A percentile compares a stretch with the other conserved stretches of the same genome.
phyloP scores from a whole-genome alignment of 2,888 invertebrate species.

The Crioceris asparagi region DNA sequence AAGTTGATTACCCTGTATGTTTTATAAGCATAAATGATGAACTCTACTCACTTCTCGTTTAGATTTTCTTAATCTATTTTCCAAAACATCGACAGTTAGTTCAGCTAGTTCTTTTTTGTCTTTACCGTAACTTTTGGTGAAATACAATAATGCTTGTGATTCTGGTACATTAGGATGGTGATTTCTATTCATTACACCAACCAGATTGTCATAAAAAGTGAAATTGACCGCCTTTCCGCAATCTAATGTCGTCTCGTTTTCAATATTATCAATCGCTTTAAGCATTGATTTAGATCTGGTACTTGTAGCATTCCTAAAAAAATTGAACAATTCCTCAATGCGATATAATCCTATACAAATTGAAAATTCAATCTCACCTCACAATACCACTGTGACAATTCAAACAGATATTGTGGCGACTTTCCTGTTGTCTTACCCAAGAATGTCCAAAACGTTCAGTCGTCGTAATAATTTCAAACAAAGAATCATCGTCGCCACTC shows the following conservation, averaged over 20 bases:
- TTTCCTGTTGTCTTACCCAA: slow-evolving; percentile 61
- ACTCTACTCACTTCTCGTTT: slow-evolving; percentile 60
- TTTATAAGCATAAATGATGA: too few species aligned
- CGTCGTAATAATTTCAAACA: slow-evolving; percentile 66
- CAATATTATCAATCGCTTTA: slow-evolving; percentile 6
- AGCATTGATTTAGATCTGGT: neutral
- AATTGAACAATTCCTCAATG: neutral
- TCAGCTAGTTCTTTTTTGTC: slow-evolving; percentile 49
- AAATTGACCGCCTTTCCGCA: slow-evolving; percentile 80
- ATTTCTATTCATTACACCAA: slow-evolving; percentile 73
- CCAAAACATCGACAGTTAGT: slow-evolving; percentile 63
- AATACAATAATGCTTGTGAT: slow-evolving; percentile 69
- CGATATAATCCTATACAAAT: too few species aligned
- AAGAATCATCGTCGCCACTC: slow-evolving; percentile 55
- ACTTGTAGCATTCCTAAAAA: neutral
- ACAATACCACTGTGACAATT: too few species aligned
- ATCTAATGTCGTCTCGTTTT: slow-evolving; percentile 58
- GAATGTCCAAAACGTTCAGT: slow-evolving; percentile 55
- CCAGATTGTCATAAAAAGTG: slow-evolving; percentile 80
- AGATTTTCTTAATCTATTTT: slow-evolving; percentile 63
- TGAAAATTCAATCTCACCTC: too few species aligned
- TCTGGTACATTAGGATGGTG: slow-evolving; percentile 78
- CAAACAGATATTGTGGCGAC: too few species aligned
- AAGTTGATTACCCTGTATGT: too few species aligned
- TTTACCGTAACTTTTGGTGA: slow-evolving; percentile 51